Conservation (phyloP, 1,140 invertebrate genomes). For the Trypoxylus dichotomus region DNA sequence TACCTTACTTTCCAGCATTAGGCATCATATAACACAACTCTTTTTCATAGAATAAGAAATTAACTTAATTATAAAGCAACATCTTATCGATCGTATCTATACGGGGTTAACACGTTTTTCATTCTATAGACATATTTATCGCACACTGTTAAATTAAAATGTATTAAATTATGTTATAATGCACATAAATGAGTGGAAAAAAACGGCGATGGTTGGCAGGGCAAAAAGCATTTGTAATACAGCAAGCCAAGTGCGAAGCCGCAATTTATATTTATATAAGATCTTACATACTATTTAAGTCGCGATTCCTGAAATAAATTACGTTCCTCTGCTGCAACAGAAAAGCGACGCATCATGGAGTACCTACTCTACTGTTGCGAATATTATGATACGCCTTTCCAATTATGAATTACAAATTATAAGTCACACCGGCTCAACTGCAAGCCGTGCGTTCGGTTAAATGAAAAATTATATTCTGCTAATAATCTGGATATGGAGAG, state of each 20-base stretch:
- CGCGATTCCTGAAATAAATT: neutral
- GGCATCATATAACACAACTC: too few relatives aligned
- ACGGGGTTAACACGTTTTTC: neutral
- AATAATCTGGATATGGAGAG: too few relatives aligned
- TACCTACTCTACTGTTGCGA: constrained; percentile 1
- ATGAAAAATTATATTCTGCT: too few relatives aligned
- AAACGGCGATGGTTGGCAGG: neutral
- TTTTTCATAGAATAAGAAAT: too few relatives aligned
- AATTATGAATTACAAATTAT: constrained; percentile 13
- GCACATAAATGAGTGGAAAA: neutral
- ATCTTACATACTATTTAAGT: constrained; percentile 14
- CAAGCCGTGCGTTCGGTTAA: too few relatives aligned
- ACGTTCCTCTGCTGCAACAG: neutral
- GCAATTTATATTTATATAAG: constrained; percentile 9
- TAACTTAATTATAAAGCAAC: too few relatives aligned
- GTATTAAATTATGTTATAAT: neutral
- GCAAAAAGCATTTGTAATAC: neutral
- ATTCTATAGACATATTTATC: neutral
- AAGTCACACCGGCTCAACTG: neutral
- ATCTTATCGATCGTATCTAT: too few relatives aligned
- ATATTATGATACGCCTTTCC: neutral
- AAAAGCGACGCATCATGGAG: neutral
- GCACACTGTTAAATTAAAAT: neutral
- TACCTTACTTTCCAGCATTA: too few relatives aligned
- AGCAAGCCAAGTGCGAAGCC: constrained; percentile 9